Evolutionary conservation across 1,140 invertebrate species (phyloP).

Genomic region (Hyposmocoma kahamanoa): DNA sequence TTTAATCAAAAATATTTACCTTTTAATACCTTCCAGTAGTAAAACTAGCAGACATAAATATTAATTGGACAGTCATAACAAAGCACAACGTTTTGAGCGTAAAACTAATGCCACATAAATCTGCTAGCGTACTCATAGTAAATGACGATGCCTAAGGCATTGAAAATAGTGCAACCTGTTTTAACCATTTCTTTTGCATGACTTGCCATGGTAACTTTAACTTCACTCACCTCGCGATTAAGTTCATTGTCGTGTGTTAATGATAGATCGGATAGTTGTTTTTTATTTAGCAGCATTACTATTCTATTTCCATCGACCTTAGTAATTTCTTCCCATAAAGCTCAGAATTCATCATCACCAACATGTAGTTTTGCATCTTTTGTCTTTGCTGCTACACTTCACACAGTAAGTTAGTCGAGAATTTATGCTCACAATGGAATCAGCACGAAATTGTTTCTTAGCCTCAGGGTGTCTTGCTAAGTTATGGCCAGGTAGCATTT

Average conservation of each 20-base stretch:
- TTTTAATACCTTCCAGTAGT: no score
- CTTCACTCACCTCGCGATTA: constrained; percentile 10
- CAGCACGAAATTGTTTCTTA: constrained; percentile 34
- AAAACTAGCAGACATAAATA: no score
- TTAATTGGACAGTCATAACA: constrained; percentile 27
- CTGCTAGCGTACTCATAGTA: constrained; percentile 24
- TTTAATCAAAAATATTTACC: neutral
- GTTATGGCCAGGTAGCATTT: constrained; percentile 7
- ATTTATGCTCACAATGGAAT: constrained; percentile 46
- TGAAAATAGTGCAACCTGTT: constrained; percentile 24
- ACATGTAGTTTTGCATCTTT: constrained; percentile 18
- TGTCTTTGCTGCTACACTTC: constrained; percentile 34
- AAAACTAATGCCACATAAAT: constrained; percentile 34
- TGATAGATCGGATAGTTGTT: constrained; percentile 10
- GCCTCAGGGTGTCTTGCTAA: neutral
- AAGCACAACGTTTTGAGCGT: constrained; percentile 30
- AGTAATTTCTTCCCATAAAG: constrained; percentile 24
- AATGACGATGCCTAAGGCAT: constrained; percentile 33
- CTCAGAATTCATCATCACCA: constrained; percentile 22
- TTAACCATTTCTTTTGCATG: constrained; percentile 17
- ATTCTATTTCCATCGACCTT: constrained; percentile 21
- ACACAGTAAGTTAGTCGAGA: constrained; percentile 32
- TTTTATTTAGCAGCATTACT: constrained; percentile 19
- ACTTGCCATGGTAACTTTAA: constrained; percentile 16
- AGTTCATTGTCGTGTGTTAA: constrained; percentile 4